These are phyloP conservation scores for Formicarius rufipectus DNA, from an alignment of 2,113 vertebrate genomes.

Conservation along the genomic window DNA sequence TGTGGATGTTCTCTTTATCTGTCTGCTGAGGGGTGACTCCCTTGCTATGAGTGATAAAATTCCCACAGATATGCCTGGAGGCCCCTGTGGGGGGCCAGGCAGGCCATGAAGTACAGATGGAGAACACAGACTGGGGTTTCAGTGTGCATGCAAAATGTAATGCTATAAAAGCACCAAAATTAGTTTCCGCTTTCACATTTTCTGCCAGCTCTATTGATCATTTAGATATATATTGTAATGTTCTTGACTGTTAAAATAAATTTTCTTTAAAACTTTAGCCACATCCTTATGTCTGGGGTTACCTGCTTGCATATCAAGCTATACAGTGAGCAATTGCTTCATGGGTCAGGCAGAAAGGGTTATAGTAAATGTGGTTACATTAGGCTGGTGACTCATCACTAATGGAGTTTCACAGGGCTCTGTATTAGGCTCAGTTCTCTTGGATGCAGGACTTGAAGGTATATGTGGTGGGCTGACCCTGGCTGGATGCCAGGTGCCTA, in stretches of 20 bases:
- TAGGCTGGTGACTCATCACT: not conserved
- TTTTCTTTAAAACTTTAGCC: not conserved
- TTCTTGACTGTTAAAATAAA: not conserved
- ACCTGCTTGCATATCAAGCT: not conserved
- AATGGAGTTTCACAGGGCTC: not conserved
- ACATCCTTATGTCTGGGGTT: not conserved
- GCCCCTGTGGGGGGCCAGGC: not conserved
- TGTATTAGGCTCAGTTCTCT: not conserved
- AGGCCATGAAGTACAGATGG: not conserved
- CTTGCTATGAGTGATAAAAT: not conserved
- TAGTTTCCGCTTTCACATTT: not conserved
- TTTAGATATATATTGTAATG: not conserved
- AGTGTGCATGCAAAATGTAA: not conserved
- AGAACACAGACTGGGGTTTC: not conserved
- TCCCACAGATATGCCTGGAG: not conserved
- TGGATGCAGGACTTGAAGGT: not conserved
- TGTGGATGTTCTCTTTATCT: not conserved
- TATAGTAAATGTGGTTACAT: not conserved
- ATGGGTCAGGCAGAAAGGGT: not conserved
- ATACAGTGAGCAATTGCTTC: not conserved
- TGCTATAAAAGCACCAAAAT: not conserved
- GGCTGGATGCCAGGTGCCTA: not conserved
- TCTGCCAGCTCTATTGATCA: not conserved
- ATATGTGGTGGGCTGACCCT: not conserved
- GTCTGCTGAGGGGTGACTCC: not conserved